Evolutionary conservation across 2,113 vertebrate genomes (phyloP), one percentile per base, ranked within the genome.

Genomic region (Petaurus breviceps): DNA sequence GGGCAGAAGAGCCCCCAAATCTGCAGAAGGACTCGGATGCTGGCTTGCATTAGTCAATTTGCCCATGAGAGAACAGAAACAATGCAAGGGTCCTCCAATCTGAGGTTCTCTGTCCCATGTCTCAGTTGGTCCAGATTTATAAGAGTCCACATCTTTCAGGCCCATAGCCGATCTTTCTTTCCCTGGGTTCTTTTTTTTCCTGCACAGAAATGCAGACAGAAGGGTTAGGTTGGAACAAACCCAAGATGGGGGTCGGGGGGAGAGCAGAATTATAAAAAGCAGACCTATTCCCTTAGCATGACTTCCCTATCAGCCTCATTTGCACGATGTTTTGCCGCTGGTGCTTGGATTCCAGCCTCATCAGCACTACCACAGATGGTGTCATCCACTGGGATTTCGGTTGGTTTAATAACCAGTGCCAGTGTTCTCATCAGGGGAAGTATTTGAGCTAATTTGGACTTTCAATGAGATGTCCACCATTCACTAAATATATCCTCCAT

Each of bases 291-390:
- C 98, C 96, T 94, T 77, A 91, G 97, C 97, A 90, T 95, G 98
- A 97, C 92, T 51, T 96, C 97, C 84, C 89, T 52, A 43, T 95
- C 97, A 93, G 95, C 90, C 7, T 94, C 96, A 94, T 90, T 98
- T 97, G 92, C 97, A 96, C 95, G 95, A 90, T 54, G 93, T 26
- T 98, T 97, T 97, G 97, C 95, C 28, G 0, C 89, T 94, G 92
- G 96, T 1, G 4, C 97, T 96, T 68, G 95, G 97, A 92, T 96
- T 97, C 96, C 96, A 98, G 97, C 97, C 97, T 98, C 96, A 97
- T 98, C 98, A 97, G 95, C 93, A 93, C 92, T 6, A 16, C 94
- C 96, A 97, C 98, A 99, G 98, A 98, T 98, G 98, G 98, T 98
- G 97, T 97, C 98, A 53, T 98, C 98, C 95, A 1, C 89, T 0